Evolutionary conservation across 2,888 invertebrate species (phyloP), one percentile per base, ranked within the genome.

Genomic region (Lottia scabra): DNA sequence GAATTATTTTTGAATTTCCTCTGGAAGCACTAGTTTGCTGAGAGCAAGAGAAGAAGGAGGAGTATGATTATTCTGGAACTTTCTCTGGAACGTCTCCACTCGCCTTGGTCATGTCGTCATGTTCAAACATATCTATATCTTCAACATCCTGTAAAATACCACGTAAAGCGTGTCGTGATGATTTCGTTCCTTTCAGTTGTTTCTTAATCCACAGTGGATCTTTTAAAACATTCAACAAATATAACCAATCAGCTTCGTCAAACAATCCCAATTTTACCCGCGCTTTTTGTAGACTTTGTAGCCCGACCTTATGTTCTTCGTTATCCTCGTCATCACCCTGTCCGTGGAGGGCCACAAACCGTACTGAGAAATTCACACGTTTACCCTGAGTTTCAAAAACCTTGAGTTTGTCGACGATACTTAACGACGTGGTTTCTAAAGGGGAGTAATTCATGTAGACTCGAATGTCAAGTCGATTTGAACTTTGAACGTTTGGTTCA

Each of bases 401-500:
- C 15, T 67, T 67, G 65, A 72, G 43, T 13, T 65, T 65, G 45
- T 63, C 64, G 27, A 72, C 26, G 23, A 75, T 30, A 16, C 72
- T 72, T 62, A 69, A 62, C 46, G 70, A 63, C 2, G 75, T 75
- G 1, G 72, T 69, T n/a, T 27, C 63, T 38, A 71, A 70, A 6
- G 75, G 75, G 0, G 75, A 72, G 63, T 75, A 75, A 27, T 72
- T 75, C 43, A 75, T 56, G 65, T 67, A 72, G 13, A 75, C 38
- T 8, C 45, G 66, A 16, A 75, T 63, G 15, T 75, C 65, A 38
- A 75, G 63, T 63, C 46, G 64, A 10, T 65, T 63, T 13, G 70
- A 69, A 6, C 64, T 68, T 64, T 72, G 75, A 19, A 72, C 62
- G 15, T 67, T 56, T 43, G 63, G 67, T 15, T 72, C 69, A 12